These are phyloP conservation scores for Petrolisthes cinctipes DNA, from an alignment of 2,888 invertebrate species.

Conservation along the genomic window DNA sequence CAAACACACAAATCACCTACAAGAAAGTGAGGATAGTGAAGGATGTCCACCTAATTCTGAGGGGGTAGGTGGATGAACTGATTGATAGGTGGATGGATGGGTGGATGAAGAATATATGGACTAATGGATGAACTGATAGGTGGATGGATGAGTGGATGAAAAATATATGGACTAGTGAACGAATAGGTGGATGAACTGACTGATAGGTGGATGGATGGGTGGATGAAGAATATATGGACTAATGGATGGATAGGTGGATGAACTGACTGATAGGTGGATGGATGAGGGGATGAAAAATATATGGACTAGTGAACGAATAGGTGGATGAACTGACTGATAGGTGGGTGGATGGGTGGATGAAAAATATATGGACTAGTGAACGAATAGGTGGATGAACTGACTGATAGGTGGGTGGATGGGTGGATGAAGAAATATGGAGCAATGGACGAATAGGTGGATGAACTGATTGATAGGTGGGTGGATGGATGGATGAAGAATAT, in stretches of 20 bases:
- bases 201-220: neutral
- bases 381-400: neutral
- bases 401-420: neutral
- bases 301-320: neutral
- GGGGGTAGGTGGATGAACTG: neutral
- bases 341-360: neutral
- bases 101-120: neutral
- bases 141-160: neutral
- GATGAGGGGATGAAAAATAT: neutral
- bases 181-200: neutral
- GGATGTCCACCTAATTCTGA: neutral
- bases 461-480: neutral
- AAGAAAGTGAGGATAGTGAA: neutral
- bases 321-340: neutral
- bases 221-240: neutral
- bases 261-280: neutral
- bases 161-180: neutral
- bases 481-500: neutral
- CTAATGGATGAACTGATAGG: neutral
- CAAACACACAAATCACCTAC: neutral
- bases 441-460: neutral
- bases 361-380: neutral
- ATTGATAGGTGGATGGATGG: neutral
- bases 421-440: neutral
- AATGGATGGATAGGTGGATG: neutral